Percentiles rank a stretch among this genome's conserved stretches.
Evolutionary conservation across 1,140 invertebrate species (phyloP).

Genomic region (Drosophila melanica): DNA sequence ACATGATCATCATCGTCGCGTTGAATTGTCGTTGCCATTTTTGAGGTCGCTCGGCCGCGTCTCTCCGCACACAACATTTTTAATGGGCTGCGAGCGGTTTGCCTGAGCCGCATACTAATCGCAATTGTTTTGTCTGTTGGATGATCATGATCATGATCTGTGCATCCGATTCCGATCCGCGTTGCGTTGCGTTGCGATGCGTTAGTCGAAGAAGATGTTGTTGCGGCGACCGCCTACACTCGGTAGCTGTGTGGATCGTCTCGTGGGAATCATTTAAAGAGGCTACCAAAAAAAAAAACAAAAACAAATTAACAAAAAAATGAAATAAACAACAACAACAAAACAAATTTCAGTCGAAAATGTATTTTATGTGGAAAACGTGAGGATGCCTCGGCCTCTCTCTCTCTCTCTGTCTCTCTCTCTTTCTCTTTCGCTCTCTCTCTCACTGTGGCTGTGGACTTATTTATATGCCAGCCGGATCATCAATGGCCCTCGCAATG

Average conservation of each 20-base stretch:
- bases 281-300: slow-evolving; percentile 41
- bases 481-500: slow-evolving; percentile 76
- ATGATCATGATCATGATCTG: slow-evolving; percentile 47
- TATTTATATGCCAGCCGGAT: slow-evolving; percentile 78
- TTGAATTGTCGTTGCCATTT: slow-evolving; percentile 60
- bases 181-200: slow-evolving; percentile 47
- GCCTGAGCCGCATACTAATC: slow-evolving; percentile 68
- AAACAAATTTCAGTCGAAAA: slow-evolving; percentile 76
- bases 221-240: slow-evolving; percentile 27
- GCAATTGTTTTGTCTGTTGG: not conserved
- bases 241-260: slow-evolving; percentile 29
- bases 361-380: slow-evolving; percentile 75
- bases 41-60: slow-evolving; percentile 56
- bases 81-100: slow-evolving; percentile 56
- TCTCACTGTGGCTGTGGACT: slow-evolving; percentile 44
- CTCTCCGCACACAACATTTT: slow-evolving; percentile 54
- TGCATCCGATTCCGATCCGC: slow-evolving; percentile 61
- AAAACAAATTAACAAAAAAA: not conserved
- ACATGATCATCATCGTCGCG: slow-evolving; percentile 13
- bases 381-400: slow-evolving; percentile 64
- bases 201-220: slow-evolving; percentile 30
- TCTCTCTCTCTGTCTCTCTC: slow-evolving; percentile 12
- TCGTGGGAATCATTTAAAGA: slow-evolving; percentile 68
- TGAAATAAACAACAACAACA: slow-evolving; percentile 35
- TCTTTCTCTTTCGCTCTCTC: not conserved